Evolutionary conservation across 2,113 vertebrate genomes (phyloP).

Genomic region (Embiotoca jacksoni): DNA sequence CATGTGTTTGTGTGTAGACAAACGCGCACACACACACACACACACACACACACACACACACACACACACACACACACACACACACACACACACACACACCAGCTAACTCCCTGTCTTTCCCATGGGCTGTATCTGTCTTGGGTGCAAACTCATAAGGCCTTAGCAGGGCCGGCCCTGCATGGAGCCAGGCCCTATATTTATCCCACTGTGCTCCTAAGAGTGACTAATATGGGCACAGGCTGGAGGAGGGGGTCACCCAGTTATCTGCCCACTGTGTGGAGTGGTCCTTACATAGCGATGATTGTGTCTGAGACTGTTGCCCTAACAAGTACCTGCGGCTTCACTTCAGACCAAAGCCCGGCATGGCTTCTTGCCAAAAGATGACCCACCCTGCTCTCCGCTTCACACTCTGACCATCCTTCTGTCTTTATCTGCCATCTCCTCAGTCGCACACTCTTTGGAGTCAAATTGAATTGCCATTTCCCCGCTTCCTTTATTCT

Average conservation of each 20-base stretch:
- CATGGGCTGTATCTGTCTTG: slow-evolving; percentile 27
- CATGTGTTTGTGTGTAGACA: slow-evolving; percentile 29
- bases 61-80: background rate
- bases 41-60: too few relatives aligned
- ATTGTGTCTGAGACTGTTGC: slow-evolving; percentile 76
- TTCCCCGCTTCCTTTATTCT: background rate
- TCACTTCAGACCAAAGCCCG: slow-evolving; percentile 29
- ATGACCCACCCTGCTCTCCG: slow-evolving; percentile 44
- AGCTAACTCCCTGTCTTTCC: slow-evolving; percentile 33
- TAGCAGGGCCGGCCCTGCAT: slow-evolving; percentile 39
- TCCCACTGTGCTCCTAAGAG: slow-evolving; percentile 61
- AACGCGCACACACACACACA: background rate
- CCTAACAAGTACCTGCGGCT: slow-evolving; percentile 68
- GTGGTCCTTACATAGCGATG: slow-evolving; percentile 79
- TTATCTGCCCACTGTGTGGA: slow-evolving; percentile 63
- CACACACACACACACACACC: background rate
- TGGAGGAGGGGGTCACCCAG: slow-evolving; percentile 54
- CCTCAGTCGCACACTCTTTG: background rate
- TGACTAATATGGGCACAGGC: slow-evolving; percentile 80
- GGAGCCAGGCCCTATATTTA: slow-evolving; percentile 79
- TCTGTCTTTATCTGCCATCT: slow-evolving; percentile 17
- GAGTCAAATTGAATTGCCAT: background rate
- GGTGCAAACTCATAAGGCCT: slow-evolving; percentile 64
- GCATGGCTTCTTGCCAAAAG: slow-evolving; percentile 48
- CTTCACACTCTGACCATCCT: background rate